Evolutionary conservation across 1,140 invertebrate genomes (phyloP).

Genomic region (Polyergus mexicanus): DNA sequence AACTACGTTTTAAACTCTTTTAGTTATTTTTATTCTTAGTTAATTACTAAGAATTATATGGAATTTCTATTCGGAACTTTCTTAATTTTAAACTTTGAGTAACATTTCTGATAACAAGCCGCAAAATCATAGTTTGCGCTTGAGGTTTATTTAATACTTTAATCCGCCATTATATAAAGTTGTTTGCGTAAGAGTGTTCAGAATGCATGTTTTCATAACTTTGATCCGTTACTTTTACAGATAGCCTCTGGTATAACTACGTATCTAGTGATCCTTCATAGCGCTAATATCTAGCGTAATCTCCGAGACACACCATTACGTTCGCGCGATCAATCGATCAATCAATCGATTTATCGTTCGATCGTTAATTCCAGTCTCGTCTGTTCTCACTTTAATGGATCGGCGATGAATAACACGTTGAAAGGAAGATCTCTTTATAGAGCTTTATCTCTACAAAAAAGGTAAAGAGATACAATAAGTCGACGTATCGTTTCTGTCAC

Average conservation of each 20-base stretch:
- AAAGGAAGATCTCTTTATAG: not conserved
- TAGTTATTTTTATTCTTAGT: not conserved
- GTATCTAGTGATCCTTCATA: slow-evolving; percentile 75
- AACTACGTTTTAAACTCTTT: not conserved
- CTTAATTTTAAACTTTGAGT: not conserved
- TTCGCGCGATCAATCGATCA: too few species aligned
- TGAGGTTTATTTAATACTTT: not conserved
- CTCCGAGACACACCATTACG: not conserved
- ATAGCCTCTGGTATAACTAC: slow-evolving; percentile 74
- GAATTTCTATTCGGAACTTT: not conserved
- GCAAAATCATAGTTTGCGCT: not conserved
- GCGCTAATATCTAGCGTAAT: slow-evolving; percentile 35
- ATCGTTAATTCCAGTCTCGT: not conserved
- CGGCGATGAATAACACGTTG: not conserved
- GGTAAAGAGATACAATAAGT: not conserved
- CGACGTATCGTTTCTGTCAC: not conserved
- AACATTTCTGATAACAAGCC: not conserved
- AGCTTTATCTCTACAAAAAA: not conserved
- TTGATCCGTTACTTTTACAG: slow-evolving; percentile 57
- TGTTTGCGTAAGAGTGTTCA: not conserved
- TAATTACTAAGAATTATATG: not conserved
- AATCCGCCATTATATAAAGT: not conserved
- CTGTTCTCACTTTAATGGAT: slow-evolving; percentile 14
- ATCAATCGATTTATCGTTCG: not conserved
- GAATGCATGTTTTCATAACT: slow-evolving; percentile 14